Percentiles rank a stretch among this genome's conserved stretches.
phyloP scores from a whole-genome alignment of 2,888 invertebrate genomes.

The Gandaritis pyraliata region DNA sequence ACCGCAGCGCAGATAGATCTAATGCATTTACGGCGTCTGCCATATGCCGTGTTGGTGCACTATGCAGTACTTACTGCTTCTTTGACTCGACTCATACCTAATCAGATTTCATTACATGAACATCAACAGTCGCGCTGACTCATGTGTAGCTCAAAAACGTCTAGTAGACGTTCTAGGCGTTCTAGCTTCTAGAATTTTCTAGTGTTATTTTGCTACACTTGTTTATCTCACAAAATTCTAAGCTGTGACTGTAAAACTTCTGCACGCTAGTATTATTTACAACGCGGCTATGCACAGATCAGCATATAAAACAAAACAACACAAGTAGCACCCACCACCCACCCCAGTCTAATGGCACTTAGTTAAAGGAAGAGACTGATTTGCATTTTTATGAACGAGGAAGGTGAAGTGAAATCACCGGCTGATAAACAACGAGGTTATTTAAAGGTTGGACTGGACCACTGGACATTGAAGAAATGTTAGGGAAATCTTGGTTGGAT shows the following conservation, averaged over 20 bases:
- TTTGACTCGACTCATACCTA: background rate
- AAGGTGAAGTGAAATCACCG: slow-evolving; percentile 71
- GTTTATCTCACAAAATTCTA: too few relatives aligned
- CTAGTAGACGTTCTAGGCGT: too few relatives aligned
- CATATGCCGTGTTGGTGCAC: slow-evolving; percentile 47
- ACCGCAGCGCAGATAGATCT: slow-evolving; percentile 5
- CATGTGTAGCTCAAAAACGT: too few relatives aligned
- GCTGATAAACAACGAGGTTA: slow-evolving; percentile 26
- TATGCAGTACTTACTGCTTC: slow-evolving; percentile 2
- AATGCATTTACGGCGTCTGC: slow-evolving; percentile 34
- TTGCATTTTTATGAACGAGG: slow-evolving; percentile 80
- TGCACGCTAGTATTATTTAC: slow-evolving; percentile 4
- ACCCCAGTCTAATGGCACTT: slow-evolving; percentile 73
- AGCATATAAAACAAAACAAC: slow-evolving; percentile 55
- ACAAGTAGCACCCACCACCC: slow-evolving; percentile 75
- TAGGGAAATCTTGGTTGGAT: too few relatives aligned
- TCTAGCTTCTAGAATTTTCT: too few relatives aligned
- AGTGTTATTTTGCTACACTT: too few relatives aligned
- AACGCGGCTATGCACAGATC: slow-evolving; percentile 17
- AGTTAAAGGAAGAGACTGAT: slow-evolving; percentile 79
- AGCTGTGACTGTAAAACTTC: background rate
- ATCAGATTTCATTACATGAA: slow-evolving; percentile 1
- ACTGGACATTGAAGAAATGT: background rate
- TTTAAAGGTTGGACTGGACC: background rate
- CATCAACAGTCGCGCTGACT: background rate